Conservation (phyloP, 2,113 vertebrate genomes). For the Cavia aperea region DNA sequence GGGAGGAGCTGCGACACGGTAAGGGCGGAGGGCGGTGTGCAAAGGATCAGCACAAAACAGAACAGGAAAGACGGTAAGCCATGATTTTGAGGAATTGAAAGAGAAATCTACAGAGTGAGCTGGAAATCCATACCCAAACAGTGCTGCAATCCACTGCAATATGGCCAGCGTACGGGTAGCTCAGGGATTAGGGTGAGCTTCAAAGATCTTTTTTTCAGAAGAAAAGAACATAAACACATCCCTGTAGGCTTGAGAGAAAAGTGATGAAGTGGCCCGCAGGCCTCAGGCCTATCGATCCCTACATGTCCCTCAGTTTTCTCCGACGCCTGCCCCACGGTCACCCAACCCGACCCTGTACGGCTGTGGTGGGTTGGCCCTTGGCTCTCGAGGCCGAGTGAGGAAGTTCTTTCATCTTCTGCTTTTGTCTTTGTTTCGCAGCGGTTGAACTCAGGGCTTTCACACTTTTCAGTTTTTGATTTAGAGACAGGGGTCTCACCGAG, state of each 20-base stretch:
- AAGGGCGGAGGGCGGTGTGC: neutral
- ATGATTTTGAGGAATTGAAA: slow-evolving; percentile 6
- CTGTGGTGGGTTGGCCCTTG: neutral
- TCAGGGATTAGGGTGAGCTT: neutral
- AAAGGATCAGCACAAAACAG: neutral
- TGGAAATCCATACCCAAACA: neutral
- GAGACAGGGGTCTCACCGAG: neutral
- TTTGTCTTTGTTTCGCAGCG: neutral
- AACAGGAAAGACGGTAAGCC: neutral
- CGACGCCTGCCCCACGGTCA: neutral
- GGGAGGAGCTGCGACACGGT: neutral
- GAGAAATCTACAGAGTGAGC: neutral
- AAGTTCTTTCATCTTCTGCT: neutral
- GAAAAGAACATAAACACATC: neutral
- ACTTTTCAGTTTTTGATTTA: neutral
- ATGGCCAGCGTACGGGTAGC: neutral
- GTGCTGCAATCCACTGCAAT: neutral
- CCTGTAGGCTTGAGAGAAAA: neutral
- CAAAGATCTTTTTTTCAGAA: neutral
- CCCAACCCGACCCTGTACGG: neutral
- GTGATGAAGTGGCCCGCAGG: neutral
- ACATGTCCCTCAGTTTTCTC: neutral
- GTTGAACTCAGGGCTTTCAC: neutral
- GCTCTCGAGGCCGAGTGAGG: neutral
- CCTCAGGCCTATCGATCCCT: neutral